Conservation (phyloP, 1,140 invertebrate species). For the Trichogramma pretiosum region DNA sequence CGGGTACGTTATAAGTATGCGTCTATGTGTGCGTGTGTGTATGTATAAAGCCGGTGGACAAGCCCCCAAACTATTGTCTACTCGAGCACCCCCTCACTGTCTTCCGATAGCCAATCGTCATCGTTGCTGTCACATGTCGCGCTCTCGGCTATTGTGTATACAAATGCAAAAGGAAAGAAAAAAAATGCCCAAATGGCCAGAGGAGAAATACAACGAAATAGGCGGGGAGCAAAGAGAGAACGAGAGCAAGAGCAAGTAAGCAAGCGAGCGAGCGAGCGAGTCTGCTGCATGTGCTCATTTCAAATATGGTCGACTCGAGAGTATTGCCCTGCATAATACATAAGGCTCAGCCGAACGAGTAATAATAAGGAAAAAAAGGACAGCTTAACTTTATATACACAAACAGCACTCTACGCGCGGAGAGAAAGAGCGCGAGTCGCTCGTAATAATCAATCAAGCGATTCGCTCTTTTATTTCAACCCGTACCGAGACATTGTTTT, state of each 20-base stretch:
- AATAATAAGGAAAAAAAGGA: no score
- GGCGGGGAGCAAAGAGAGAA: slow-evolving; percentile 4
- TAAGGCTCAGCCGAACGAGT: no score
- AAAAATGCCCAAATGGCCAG: slow-evolving; percentile 10
- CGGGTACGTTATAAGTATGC: no score
- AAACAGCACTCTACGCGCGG: no score
- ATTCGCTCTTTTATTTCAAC: no score
- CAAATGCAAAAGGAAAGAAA: slow-evolving; percentile 14
- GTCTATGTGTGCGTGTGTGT: no score
- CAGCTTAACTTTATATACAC: no score
- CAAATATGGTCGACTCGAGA: no score
- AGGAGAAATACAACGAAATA: slow-evolving; percentile 3
- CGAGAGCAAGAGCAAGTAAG: neutral
- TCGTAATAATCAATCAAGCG: no score
- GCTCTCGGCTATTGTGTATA: slow-evolving; percentile 33
- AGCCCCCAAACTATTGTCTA: slow-evolving; percentile 25
- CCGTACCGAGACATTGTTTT: no score
- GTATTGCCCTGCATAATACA: no score
- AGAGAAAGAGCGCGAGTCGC: no score
- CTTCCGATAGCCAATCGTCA: slow-evolving; percentile 26
- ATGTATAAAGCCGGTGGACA: slow-evolving; percentile 30
- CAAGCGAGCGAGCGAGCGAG: neutral
- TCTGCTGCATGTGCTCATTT: neutral
- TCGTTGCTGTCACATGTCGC: slow-evolving; percentile 6
- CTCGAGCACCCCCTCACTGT: slow-evolving; percentile 26